These are phyloP conservation scores for Lampris incognitus DNA, from an alignment of 2,113 vertebrate species.

Conservation along the genomic window DNA sequence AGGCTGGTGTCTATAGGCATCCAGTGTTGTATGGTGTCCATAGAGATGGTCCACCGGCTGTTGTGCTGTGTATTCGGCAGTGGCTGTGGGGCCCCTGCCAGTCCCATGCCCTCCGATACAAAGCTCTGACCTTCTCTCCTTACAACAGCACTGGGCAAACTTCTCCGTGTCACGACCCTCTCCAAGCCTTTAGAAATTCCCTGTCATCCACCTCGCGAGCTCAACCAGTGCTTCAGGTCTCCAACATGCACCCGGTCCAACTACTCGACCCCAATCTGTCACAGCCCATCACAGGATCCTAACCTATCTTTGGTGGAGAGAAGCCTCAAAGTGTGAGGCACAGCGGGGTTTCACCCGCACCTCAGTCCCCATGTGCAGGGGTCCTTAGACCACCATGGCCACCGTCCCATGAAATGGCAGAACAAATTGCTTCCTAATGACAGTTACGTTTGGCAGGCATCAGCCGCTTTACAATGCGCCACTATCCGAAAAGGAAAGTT, in stretches of 20 bases:
- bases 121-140: slow-evolving; percentile 43
- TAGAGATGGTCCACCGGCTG: slow-evolving; percentile 50
- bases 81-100: slow-evolving; percentile 61
- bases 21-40: slow-evolving; percentile 41
- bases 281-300: slow-evolving; percentile 70
- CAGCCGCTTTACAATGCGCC: slow-evolving; percentile 9
- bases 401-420: slow-evolving; percentile 40
- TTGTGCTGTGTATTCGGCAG: slow-evolving; percentile 52
- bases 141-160: slow-evolving; percentile 59
- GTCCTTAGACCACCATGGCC: slow-evolving; percentile 14
- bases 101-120: slow-evolving; percentile 58
- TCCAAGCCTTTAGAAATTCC: slow-evolving; percentile 73
- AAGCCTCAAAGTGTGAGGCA: slow-evolving; percentile 60
- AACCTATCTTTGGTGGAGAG: slow-evolving; percentile 58
- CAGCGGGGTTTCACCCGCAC: slow-evolving; percentile 33
- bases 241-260: slow-evolving; percentile 63
- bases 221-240: slow-evolving; percentile 47
- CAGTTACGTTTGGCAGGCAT: slow-evolving; percentile 48
- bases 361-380: slow-evolving; percentile 24
- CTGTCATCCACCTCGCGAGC: slow-evolving; percentile 63
- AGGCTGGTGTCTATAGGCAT: slow-evolving; percentile 48
- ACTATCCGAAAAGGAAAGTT: slow-evolving; percentile 36
- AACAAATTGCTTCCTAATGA: slow-evolving; percentile 57
- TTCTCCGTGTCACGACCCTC: slow-evolving; percentile 68
- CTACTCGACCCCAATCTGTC: slow-evolving; percentile 77